These are phyloP conservation scores for Nerophis ophidion DNA, from an alignment of 2,113 vertebrate species.

Conservation along the genomic window DNA sequence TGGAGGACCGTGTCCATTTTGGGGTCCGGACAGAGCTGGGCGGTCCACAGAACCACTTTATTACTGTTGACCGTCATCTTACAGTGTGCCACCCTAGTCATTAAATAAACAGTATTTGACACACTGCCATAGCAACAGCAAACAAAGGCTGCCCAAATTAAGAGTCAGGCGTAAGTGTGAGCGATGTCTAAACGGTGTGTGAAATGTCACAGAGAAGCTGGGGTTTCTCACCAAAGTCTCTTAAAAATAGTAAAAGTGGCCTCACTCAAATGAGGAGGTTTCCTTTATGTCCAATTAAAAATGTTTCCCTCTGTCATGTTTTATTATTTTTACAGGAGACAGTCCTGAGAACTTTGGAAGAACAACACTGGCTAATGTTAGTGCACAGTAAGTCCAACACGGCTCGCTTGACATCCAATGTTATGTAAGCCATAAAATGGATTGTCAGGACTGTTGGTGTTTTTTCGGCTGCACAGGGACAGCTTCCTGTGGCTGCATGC, in stretches of 20 bases:
- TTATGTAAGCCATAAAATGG: conserved; percentile 17
- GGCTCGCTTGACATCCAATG: conserved; percentile 22
- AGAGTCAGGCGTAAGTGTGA: conserved; percentile 20
- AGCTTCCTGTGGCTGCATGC: conserved; percentile 90
- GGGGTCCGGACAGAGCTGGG: conserved; percentile 25
- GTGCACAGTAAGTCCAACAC: conserved; percentile 78
- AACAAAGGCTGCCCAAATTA: conserved; percentile 38
- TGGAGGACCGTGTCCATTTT: conserved; percentile 25
- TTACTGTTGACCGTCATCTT: conserved; percentile 46
- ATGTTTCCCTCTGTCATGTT: conserved; percentile 38
- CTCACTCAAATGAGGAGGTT: conserved; percentile 19
- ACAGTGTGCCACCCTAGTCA: conserved; percentile 40
- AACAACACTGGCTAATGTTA: conserved; percentile 91
- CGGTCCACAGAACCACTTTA: conserved; percentile 39
- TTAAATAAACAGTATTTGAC: conserved; percentile 42
- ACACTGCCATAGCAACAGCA: conserved; percentile 45
- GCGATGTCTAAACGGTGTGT: conserved; percentile 25
- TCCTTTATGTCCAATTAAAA: conserved; percentile 27
- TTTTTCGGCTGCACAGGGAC: conserved; percentile 66
- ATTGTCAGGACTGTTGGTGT: not conserved
- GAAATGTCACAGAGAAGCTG: conserved; percentile 21
- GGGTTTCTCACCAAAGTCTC: conserved; percentile 8
- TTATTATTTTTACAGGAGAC: conserved; percentile 75
- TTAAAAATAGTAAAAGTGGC: conserved; percentile 14
- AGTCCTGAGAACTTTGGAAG: conserved; percentile 87